phyloP scores from a whole-genome alignment of 2,888 invertebrate species.

The Acanthopleura granulata region DNA sequence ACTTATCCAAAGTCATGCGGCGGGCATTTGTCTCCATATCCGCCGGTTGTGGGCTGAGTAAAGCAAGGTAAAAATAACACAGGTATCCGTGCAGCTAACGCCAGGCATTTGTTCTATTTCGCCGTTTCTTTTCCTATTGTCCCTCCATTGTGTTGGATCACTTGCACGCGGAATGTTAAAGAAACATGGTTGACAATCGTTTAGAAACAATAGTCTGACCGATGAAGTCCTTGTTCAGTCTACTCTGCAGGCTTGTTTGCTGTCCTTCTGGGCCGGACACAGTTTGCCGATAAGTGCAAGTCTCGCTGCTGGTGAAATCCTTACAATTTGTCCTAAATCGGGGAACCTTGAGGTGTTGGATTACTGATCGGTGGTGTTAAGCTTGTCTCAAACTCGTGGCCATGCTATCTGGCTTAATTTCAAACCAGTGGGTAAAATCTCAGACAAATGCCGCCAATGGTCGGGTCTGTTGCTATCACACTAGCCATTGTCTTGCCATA shows the following conservation, averaged over 20 bases:
- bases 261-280: too few relatives aligned
- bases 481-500: background rate
- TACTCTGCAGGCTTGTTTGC: too few relatives aligned
- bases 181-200: too few relatives aligned
- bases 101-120: background rate
- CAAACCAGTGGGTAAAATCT: background rate
- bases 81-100: background rate
- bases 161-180: too few relatives aligned
- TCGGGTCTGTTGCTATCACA: background rate
- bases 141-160: background rate
- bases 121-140: slow-evolving; percentile 3
- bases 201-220: too few relatives aligned
- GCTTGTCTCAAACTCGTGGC: background rate
- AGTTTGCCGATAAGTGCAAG: too few relatives aligned
- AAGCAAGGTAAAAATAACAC: slow-evolving; percentile 2
- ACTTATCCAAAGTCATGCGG: too few relatives aligned
- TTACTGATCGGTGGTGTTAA: background rate
- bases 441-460: background rate
- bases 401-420: slow-evolving; percentile 3
- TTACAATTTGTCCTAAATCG: slow-evolving; percentile 7
- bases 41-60: background rate
- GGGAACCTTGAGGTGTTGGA: slow-evolving; percentile 11
- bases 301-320: background rate
- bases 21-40: background rate
- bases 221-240: too few relatives aligned